A percentile compares a stretch with the other conserved stretches of the same genome.
Evolutionary conservation across 1,140 invertebrate species (phyloP).

Genomic region (Drosophila kurseongensis): DNA sequence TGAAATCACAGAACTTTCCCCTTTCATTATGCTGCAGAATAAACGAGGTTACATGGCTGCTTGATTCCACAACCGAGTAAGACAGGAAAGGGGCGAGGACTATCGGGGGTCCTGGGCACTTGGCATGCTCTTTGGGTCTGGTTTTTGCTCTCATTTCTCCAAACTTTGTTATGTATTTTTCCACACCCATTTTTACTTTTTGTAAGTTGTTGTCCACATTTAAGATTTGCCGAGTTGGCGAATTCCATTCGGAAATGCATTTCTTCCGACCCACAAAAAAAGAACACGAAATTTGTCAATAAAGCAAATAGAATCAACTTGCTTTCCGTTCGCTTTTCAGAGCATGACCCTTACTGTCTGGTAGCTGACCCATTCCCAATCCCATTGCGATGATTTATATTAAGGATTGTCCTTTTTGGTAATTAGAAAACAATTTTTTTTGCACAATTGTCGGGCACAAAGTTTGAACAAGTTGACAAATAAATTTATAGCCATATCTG

Average conservation of each 20-base stretch:
- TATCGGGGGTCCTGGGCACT: slow-evolving; percentile 26
- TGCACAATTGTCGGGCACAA: slow-evolving; percentile 29
- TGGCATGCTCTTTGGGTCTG: slow-evolving; percentile 48
- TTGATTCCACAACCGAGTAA: slow-evolving; percentile 62
- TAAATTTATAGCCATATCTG: slow-evolving; percentile 45
- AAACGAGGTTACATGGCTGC: slow-evolving; percentile 70
- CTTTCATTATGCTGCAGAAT: slow-evolving; percentile 71
- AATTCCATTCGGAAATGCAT: slow-evolving; percentile 56
- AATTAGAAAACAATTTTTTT: slow-evolving; percentile 48
- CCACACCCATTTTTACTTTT: slow-evolving; percentile 34
- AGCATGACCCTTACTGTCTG: slow-evolving; percentile 31
- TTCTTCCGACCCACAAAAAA: slow-evolving; percentile 24
- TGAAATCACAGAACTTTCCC: slow-evolving; percentile 61
- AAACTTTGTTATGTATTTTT: slow-evolving; percentile 53
- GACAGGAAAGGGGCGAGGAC: slow-evolving; percentile 54
- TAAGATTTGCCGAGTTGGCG: slow-evolving; percentile 55
- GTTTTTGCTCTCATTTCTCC: slow-evolving; percentile 45
- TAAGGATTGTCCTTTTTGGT: slow-evolving; percentile 33
- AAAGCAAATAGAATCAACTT: slow-evolving; percentile 19
- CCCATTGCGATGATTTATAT: slow-evolving; percentile 19
- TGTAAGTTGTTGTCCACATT: slow-evolving; percentile 34
- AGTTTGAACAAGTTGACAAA: slow-evolving; percentile 43
- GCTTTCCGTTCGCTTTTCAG: slow-evolving; percentile 6
- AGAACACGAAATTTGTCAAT: slow-evolving; percentile 42
- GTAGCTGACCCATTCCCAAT: slow-evolving; percentile 1